Percentiles rank a stretch among this genome's conserved stretches.
Evolutionary conservation across 2,797 vertebrate genomes (phyloP).

Genomic region (Psittacula echo): DNA sequence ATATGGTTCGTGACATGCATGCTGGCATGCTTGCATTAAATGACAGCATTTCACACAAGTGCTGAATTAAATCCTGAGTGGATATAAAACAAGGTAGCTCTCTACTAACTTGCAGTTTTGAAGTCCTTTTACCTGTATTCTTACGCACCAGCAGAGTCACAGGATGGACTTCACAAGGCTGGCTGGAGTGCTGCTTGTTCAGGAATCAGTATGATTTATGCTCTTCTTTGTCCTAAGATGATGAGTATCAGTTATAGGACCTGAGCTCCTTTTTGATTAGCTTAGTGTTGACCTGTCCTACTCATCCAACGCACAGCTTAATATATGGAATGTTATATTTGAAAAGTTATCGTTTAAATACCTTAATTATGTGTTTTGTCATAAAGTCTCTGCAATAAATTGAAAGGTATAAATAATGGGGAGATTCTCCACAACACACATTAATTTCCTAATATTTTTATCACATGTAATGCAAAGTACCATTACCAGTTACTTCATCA

Average conservation of each 20-base stretch:
- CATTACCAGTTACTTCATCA: not conserved
- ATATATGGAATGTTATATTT: not conserved
- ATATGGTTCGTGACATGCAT: not conserved
- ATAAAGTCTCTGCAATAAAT: not conserved
- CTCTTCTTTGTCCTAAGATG: not conserved
- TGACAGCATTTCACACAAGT: not conserved
- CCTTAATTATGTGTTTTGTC: not conserved
- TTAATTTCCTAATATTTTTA: not conserved
- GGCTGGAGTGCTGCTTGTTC: not conserved
- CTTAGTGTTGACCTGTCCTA: not conserved
- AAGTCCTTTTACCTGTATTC: not conserved
- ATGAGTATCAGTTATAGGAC: not conserved
- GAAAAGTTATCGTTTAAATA: not conserved
- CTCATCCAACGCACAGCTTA: not conserved
- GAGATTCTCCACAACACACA: not conserved
- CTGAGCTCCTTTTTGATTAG: not conserved
- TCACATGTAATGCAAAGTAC: not conserved
- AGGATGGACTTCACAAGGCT: not conserved
- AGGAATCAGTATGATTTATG: not conserved
- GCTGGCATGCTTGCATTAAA: not conserved
- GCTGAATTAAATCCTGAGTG: not conserved
- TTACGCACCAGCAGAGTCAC: not conserved
- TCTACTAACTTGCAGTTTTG: not conserved
- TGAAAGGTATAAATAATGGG: not conserved
- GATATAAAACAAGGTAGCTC: not conserved